Base-by-base conservation (phyloP, 2,797 vertebrate species). In the Macropodus opercularis region DNA sequence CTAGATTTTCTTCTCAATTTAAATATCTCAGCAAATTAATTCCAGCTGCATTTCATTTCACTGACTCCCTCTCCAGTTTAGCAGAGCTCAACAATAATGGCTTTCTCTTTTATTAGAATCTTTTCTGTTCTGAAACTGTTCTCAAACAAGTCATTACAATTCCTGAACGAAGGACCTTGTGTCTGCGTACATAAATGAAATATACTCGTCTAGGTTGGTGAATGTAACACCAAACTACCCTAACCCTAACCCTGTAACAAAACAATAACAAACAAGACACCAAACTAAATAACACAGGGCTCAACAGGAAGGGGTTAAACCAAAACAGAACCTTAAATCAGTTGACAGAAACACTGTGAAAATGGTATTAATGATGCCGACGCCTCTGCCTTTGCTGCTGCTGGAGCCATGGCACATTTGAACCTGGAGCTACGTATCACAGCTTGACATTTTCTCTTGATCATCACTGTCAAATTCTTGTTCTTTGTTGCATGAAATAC, bases 371-470 rank as follows among this genome's bases (percentile, higher is more conserved):
- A n/a, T n/a, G n/a, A n/a, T n/a, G n/a, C n/a, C n/a, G n/a, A n/a
- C n/a, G n/a, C n/a, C n/a, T n/a, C n/a, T n/a, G n/a, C n/a, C n/a
- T n/a, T n/a, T n/a, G n/a, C n/a, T n/a, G n/a, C n/a, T n/a, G n/a
- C n/a, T n/a, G n/a, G n/a, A n/a, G n/a, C n/a, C n/a, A n/a, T n/a
- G n/a, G n/a, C n/a, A n/a, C n/a, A n/a, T n/a, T n/a, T n/a, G n/a
- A n/a, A n/a, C n/a, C n/a, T n/a, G n/a, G n/a, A 69, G 52, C 47
- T 40, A 51, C 34, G 54, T 47, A 6, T 39, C 67, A 36, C 53
- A 38, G 24, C 27, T 23, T 72, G 69, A 63, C 66, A 29, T 41
- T 46, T 47, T 29, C 13, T 58, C 38, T 64, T 63, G 58, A 59
- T 70, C 41, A 54, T 39, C 8, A 0, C 17, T 5, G 0, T 52